phyloP scores from a whole-genome alignment of 2,113 vertebrate species.

The Charadrius vociferus region DNA sequence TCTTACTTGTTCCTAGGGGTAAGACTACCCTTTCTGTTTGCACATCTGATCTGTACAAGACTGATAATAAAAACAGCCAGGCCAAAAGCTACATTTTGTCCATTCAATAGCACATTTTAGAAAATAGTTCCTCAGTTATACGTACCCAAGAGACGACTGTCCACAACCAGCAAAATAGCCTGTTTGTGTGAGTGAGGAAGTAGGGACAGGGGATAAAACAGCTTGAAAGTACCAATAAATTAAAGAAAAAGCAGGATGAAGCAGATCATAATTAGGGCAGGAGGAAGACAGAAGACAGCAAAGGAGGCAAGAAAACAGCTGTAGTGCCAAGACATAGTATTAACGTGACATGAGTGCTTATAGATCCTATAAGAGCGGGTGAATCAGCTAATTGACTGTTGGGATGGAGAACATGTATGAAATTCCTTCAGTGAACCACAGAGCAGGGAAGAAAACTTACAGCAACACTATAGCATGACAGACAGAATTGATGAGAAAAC shows the following conservation, averaged over 20 bases:
- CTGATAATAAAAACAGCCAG: background rate
- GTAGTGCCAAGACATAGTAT: background rate
- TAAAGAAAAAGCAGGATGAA: background rate
- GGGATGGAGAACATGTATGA: background rate
- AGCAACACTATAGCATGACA: background rate
- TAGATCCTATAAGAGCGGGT: background rate
- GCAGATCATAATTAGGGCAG: background rate
- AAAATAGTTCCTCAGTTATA: background rate
- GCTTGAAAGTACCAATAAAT: background rate
- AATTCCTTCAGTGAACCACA: background rate
- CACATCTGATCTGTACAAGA: background rate
- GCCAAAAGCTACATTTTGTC: background rate
- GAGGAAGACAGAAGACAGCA: background rate
- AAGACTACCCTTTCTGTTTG: background rate
- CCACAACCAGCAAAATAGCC: background rate
- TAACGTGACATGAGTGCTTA: background rate
- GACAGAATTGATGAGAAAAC: background rate
- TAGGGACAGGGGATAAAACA: background rate
- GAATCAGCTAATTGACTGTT: background rate
- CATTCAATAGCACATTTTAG: background rate
- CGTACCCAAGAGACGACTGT: rapidly evolving
- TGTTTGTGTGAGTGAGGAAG: background rate
- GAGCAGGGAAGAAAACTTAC: background rate
- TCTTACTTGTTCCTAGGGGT: background rate
- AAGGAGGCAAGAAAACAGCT: background rate